Evolutionary conservation across 2,888 invertebrate genomes (phyloP).

Genomic region (Euclidia mi): DNA sequence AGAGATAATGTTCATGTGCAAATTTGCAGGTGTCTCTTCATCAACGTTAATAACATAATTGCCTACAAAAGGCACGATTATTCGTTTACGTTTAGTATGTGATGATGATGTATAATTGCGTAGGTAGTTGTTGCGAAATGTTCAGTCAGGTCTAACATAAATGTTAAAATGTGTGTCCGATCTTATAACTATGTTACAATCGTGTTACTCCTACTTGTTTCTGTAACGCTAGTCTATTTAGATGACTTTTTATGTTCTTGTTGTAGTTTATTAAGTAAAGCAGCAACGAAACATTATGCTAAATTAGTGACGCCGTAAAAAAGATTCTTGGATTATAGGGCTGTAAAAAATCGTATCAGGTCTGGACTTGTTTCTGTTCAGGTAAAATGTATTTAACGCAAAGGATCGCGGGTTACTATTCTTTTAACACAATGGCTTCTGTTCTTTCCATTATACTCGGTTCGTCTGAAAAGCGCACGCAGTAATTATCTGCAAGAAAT

Average conservation of each 20-base stretch:
- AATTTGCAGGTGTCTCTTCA: conserved; percentile 20
- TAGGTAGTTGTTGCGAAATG: conserved; percentile 20
- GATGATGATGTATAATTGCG: conserved; percentile 20
- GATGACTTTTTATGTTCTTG: background rate
- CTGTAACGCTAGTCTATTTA: background rate
- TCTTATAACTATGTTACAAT: background rate
- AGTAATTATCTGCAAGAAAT: background rate
- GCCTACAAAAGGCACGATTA: conserved; percentile 15
- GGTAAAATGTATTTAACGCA: conserved; percentile 63
- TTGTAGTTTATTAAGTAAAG: conserved; percentile 17
- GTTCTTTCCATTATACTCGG: conserved; percentile 5
- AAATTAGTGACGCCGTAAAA: conserved; percentile 21
- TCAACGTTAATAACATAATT: conserved; percentile 23
- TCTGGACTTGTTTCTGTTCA: conserved; percentile 64
- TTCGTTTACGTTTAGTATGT: conserved; percentile 13
- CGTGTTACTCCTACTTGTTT: background rate
- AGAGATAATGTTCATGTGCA: conserved; percentile 7
- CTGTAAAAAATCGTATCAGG: conserved; percentile 41
- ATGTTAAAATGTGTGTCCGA: background rate
- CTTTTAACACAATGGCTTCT: conserved; percentile 43
- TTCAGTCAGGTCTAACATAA: background rate
- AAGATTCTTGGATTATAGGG: conserved; percentile 18
- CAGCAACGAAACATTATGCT: conserved; percentile 20
- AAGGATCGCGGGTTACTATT: conserved; percentile 43
- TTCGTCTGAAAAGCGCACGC: background rate